Evolutionary conservation across 2,797 vertebrate species (phyloP).

Genomic region (Acipenser oxyrinchus): DNA sequence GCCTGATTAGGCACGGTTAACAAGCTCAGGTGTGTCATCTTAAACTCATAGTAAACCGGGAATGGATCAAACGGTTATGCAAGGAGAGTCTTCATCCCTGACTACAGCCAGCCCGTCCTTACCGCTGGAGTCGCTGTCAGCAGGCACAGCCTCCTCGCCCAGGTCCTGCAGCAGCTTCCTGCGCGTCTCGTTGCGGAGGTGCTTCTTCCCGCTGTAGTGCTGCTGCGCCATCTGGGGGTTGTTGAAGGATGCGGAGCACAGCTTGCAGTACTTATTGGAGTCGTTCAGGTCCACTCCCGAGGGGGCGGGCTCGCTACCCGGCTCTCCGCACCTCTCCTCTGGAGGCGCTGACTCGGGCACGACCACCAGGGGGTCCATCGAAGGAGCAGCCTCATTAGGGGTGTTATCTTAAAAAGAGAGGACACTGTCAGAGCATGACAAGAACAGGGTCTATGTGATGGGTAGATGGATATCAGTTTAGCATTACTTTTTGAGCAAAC

Average conservation of each 20-base stretch:
- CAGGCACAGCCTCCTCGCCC: slow-evolving; percentile 42
- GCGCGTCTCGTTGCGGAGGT: slow-evolving; percentile 65
- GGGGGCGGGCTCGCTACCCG: neutral
- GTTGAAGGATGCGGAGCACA: slow-evolving; percentile 69
- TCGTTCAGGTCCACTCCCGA: slow-evolving; percentile 51
- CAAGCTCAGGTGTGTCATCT: no score
- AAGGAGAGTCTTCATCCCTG: neutral
- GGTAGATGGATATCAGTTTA: no score
- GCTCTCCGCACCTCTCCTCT: no score
- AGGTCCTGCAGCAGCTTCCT: slow-evolving; percentile 55
- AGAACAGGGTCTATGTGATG: no score
- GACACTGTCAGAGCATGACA: no score
- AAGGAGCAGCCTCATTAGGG: no score
- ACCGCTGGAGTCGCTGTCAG: slow-evolving; percentile 35
- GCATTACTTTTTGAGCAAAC: neutral
- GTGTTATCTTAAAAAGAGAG: no score
- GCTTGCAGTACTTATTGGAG: slow-evolving; percentile 59
- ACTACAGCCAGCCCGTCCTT: slow-evolving; percentile 18
- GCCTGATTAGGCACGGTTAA: no score
- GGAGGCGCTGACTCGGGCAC: no score
- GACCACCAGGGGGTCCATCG: no score
- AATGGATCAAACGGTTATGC: neutral
- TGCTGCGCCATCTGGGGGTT: slow-evolving; percentile 62
- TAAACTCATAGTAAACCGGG: neutral
- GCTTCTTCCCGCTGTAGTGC: slow-evolving; percentile 74